Evolutionary conservation across 1,140 invertebrate genomes (phyloP).

Genomic region (Lasioglossum baleicum): DNA sequence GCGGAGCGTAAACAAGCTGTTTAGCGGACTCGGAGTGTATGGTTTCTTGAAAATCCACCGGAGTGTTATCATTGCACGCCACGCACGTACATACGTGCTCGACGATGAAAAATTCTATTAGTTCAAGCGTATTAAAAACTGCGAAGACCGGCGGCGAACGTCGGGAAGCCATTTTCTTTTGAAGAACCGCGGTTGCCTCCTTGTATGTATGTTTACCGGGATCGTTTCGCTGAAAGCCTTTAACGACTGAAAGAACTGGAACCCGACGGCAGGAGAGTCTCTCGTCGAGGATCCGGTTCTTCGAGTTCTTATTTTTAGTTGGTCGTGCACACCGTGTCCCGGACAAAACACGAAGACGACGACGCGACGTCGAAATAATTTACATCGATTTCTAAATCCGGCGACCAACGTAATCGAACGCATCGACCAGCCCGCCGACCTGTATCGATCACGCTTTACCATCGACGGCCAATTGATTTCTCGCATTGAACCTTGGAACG

Average conservation of each 20-base stretch:
- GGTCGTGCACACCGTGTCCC: background rate
- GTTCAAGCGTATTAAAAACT: background rate
- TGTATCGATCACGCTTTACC: slow-evolving; percentile 15
- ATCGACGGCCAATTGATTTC: slow-evolving; percentile 18
- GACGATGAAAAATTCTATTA: background rate
- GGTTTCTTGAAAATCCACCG: no score
- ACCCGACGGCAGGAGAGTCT: background rate
- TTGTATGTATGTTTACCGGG: no score
- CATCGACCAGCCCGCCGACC: background rate
- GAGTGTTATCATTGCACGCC: no score
- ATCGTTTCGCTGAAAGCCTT: background rate
- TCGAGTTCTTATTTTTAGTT: slow-evolving; percentile 9
- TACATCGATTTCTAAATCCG: slow-evolving; percentile 5
- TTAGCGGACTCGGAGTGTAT: no score
- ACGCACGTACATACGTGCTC: no score
- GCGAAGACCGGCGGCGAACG: background rate
- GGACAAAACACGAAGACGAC: background rate
- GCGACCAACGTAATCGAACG: slow-evolving; percentile 8
- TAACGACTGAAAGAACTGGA: slow-evolving; percentile 5
- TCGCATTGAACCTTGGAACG: background rate
- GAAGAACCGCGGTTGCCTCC: background rate
- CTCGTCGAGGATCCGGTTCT: background rate
- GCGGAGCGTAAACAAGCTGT: no score
- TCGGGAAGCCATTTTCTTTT: background rate
- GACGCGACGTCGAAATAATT: slow-evolving; percentile 10